phyloP scores from a whole-genome alignment of 2,888 invertebrate species.

The Lobophora halterata region DNA sequence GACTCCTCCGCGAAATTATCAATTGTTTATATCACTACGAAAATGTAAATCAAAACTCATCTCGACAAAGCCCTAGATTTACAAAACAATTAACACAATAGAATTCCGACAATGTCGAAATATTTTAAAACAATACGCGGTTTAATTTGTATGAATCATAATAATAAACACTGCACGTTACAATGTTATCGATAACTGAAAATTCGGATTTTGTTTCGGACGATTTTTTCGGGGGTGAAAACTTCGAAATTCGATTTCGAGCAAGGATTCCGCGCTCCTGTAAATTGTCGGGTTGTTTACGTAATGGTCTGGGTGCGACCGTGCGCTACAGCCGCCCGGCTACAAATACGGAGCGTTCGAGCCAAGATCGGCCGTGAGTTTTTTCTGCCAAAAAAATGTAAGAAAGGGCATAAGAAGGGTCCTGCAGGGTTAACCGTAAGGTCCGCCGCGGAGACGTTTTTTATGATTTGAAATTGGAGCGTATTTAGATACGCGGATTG shows the following conservation, averaged over 20 bases:
- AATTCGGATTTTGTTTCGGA: slow-evolving; percentile 43
- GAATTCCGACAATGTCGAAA: slow-evolving; percentile 70
- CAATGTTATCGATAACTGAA: slow-evolving; percentile 59
- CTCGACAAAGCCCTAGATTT: slow-evolving; percentile 62
- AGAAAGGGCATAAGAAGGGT: slow-evolving; percentile 66
- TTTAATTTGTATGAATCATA: slow-evolving; percentile 67
- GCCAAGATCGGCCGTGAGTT: slow-evolving; percentile 52
- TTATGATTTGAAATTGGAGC: slow-evolving; percentile 49
- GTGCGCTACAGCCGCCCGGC: slow-evolving; percentile 67
- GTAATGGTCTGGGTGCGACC: slow-evolving; percentile 55
- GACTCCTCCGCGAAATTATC: slow-evolving; percentile 73
- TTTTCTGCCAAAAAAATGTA: slow-evolving; percentile 74
- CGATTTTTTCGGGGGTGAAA: slow-evolving; percentile 37
- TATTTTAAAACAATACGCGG: slow-evolving; percentile 70
- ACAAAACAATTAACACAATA: slow-evolving; percentile 65
- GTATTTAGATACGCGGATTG: slow-evolving; percentile 40
- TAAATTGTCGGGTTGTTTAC: slow-evolving; percentile 47
- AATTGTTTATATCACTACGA: slow-evolving; percentile 70
- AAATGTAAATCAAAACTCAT: slow-evolving; percentile 64
- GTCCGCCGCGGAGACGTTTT: slow-evolving; percentile 48
- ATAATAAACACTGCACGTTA: slow-evolving; percentile 64
- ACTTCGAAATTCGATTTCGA: slow-evolving; percentile 42
- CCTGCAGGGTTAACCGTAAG: slow-evolving; percentile 71
- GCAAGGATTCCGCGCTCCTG: slow-evolving; percentile 74
- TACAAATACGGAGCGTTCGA: slow-evolving; percentile 62